These are phyloP conservation scores for Eupeodes latifasciatus DNA, from an alignment of 2,888 invertebrate genomes.

Conservation along the genomic window DNA sequence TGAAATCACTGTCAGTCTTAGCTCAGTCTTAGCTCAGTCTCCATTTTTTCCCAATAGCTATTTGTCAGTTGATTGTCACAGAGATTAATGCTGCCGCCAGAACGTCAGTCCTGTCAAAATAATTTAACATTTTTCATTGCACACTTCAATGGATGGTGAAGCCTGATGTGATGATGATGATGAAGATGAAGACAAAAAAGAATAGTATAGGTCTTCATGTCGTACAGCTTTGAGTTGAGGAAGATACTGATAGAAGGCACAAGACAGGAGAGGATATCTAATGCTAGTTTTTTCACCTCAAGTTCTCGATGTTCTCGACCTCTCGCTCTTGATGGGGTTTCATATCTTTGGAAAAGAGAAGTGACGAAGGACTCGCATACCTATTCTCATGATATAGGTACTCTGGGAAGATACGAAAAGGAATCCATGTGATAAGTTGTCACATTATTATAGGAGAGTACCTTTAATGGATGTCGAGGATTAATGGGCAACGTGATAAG, in stretches of 20 bases:
- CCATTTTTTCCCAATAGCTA: constrained; percentile 39
- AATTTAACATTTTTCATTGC: constrained; percentile 72
- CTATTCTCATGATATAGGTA: constrained; percentile 1
- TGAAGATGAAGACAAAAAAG: constrained; percentile 42
- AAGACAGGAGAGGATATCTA: constrained; percentile 26
- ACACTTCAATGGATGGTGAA: constrained; percentile 64
- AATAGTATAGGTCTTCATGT: background rate
- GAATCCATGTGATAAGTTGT: constrained; percentile 72
- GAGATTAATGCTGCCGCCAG: constrained; percentile 64
- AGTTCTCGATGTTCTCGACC: constrained; percentile 67
- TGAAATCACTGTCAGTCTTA: constrained; percentile 60
- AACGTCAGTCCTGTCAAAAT: constrained; percentile 70
- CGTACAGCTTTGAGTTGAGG: background rate
- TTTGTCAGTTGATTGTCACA: constrained; percentile 74
- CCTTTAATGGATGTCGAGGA: constrained; percentile 71
- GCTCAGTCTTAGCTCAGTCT: constrained; percentile 17
- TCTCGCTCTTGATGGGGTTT: constrained; percentile 61
- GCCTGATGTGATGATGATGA: constrained; percentile 16
- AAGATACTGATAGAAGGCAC: background rate
- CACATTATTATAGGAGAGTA: constrained; percentile 61
- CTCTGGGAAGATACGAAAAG: constrained; percentile 3
- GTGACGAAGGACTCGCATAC: constrained; percentile 46
- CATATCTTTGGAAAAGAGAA: background rate
- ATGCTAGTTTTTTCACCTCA: constrained; percentile 66
- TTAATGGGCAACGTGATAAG: constrained; percentile 75